phyloP scores from a whole-genome alignment of 2,888 invertebrate species.

The Augiades crinisus region DNA sequence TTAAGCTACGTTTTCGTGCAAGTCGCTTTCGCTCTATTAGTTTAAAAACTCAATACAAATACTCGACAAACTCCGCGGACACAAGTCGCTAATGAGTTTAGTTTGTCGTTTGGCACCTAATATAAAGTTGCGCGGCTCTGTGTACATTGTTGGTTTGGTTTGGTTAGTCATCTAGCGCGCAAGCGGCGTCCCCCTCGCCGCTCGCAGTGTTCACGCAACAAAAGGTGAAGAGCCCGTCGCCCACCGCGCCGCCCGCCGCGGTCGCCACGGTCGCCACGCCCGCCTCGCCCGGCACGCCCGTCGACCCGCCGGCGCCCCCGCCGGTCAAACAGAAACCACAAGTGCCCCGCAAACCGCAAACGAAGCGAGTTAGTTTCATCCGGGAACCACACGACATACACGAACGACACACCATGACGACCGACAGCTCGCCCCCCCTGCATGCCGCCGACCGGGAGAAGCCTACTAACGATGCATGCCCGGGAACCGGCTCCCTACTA shows the following conservation, averaged over 20 bases:
- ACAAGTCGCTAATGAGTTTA: constrained; percentile 11
- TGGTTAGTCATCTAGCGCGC: constrained; percentile 73
- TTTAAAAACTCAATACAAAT: no score
- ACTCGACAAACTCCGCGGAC: neutral
- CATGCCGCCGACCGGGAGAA: constrained; percentile 51
- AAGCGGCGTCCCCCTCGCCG: constrained; percentile 62
- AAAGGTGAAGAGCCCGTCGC: constrained; percentile 52
- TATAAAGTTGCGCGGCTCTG: constrained; percentile 24
- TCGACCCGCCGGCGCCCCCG: constrained; percentile 46
- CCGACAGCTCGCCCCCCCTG: constrained; percentile 50
- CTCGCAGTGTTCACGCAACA: constrained; percentile 64
- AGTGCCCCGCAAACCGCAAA: constrained; percentile 74
- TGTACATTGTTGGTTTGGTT: constrained; percentile 66
- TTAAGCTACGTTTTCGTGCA: constrained; percentile 65
- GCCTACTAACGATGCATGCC: constrained; percentile 75
- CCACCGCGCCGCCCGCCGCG: constrained; percentile 35
- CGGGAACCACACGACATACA: constrained; percentile 54
- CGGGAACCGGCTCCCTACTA: constrained; percentile 66
- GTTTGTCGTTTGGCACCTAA: constrained; percentile 20
- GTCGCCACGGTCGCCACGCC: neutral
- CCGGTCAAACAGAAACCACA: constrained; percentile 66
- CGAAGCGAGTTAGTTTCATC: constrained; percentile 78
- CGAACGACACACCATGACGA: constrained; percentile 45
- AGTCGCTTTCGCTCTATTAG: constrained; percentile 51
- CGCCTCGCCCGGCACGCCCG: constrained; percentile 45